A percentile compares a stretch with the other conserved stretches of the same genome.
Conservation (phyloP, 2,797 vertebrate genomes). For the Phoeniculus purpureus region DNA sequence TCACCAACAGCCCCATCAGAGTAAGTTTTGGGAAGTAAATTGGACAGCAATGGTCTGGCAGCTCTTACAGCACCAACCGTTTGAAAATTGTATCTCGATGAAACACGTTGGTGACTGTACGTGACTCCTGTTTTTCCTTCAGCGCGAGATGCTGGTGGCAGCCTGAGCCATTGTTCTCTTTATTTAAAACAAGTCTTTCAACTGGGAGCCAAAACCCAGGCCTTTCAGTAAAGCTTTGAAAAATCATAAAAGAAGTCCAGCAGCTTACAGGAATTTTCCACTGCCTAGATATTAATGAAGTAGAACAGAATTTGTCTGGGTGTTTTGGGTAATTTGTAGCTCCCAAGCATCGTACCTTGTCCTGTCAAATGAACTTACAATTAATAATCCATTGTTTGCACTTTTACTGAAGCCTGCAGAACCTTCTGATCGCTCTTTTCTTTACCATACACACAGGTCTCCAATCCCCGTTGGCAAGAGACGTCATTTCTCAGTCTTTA, state of each 20-base stretch:
- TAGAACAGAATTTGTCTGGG: not conserved
- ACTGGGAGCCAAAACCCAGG: not conserved
- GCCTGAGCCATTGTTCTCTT: slow-evolving; percentile 23
- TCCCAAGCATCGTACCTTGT: not conserved
- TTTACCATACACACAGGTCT: not conserved
- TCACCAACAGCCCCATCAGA: not conserved
- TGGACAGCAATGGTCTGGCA: not conserved
- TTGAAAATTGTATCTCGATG: not conserved
- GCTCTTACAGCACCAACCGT: not conserved
- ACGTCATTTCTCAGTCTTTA: not conserved
- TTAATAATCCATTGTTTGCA: not conserved
- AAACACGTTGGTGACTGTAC: not conserved
- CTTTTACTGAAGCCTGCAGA: not conserved
- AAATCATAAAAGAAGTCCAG: slow-evolving; percentile 7
- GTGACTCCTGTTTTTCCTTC: not conserved
- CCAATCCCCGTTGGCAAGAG: not conserved
- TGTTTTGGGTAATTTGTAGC: not conserved
- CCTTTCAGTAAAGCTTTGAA: slow-evolving; percentile 26
- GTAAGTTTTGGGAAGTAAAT: not conserved
- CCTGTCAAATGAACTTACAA: not conserved
- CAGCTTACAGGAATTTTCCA: not conserved
- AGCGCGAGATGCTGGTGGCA: not conserved
- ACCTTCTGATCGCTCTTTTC: not conserved
- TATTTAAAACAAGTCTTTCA: slow-evolving; percentile 51
- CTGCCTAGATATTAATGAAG: not conserved